A percentile compares a stretch with the other conserved stretches of the same genome.
phyloP scores from a whole-genome alignment of 2,113 vertebrate genomes.

The Balaeniceps rex region DNA sequence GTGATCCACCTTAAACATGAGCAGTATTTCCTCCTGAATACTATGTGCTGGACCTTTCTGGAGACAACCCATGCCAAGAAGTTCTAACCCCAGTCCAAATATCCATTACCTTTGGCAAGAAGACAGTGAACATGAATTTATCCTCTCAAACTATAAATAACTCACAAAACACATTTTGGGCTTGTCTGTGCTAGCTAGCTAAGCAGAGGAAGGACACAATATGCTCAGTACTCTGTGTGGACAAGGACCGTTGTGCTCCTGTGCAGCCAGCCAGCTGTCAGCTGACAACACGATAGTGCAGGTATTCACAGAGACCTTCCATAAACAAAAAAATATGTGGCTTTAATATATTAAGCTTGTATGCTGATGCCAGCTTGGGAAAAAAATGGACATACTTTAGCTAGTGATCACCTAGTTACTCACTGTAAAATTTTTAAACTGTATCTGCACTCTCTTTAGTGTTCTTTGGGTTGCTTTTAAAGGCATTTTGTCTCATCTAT shows the following conservation, averaged over 20 bases:
- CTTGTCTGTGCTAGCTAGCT: not conserved
- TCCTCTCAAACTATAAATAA: not conserved
- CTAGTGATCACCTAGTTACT: not conserved
- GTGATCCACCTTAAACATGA: not conserved
- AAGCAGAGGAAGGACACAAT: not conserved
- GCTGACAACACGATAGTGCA: not conserved
- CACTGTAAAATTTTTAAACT: not conserved
- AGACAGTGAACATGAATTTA: not conserved
- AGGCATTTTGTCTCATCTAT: not conserved
- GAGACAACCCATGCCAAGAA: not conserved
- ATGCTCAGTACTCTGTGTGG: accelerated
- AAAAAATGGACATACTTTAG: not conserved
- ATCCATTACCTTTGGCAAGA: not conserved
- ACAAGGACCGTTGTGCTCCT: not conserved
- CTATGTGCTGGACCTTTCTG: not conserved
- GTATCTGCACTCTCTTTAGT: not conserved
- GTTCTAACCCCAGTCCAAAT: not conserved
- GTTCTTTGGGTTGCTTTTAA: not conserved
- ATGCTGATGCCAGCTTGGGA: not conserved
- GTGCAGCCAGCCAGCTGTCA: not conserved
- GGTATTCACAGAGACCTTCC: not conserved
- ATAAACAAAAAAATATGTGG: not conserved
- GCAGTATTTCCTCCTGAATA: not conserved
- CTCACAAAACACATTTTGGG: not conserved
- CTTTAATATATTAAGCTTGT: not conserved